Percentiles rank a stretch among this genome's conserved stretches.
phyloP scores from a whole-genome alignment of 2,113 vertebrate species.

The Sitta europaea region DNA sequence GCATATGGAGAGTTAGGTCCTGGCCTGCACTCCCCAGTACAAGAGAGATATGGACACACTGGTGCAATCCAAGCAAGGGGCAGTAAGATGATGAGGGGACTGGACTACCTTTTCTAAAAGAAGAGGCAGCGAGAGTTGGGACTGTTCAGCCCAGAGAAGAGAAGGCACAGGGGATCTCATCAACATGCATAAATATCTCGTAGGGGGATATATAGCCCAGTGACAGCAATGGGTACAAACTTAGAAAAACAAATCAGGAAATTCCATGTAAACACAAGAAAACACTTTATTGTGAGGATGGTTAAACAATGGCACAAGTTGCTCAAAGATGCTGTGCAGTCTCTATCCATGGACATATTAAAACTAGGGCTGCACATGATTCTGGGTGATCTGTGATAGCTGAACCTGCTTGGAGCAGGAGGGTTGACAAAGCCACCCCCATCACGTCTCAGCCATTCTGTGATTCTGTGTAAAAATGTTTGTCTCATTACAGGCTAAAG shows the following conservation, averaged over 20 bases:
- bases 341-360: background rate
- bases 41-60: background rate
- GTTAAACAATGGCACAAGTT: background rate
- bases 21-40: background rate
- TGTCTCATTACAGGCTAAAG: background rate
- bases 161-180: background rate
- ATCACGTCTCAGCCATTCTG: background rate
- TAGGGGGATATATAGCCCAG: background rate
- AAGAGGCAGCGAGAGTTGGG: background rate
- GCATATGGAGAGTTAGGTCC: background rate
- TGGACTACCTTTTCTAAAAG: background rate
- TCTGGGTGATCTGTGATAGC: accelerated
- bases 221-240: background rate
- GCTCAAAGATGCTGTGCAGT: background rate
- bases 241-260: background rate
- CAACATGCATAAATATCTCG: background rate
- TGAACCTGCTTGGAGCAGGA: background rate
- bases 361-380: background rate
- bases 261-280: background rate
- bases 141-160: background rate
- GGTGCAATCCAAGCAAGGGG: background rate
- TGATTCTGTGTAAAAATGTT: background rate
- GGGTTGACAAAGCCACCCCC: background rate
- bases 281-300: background rate
- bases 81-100: background rate